phyloP scores from a whole-genome alignment of 2,888 invertebrate species.

The Smittia sp. region DNA sequence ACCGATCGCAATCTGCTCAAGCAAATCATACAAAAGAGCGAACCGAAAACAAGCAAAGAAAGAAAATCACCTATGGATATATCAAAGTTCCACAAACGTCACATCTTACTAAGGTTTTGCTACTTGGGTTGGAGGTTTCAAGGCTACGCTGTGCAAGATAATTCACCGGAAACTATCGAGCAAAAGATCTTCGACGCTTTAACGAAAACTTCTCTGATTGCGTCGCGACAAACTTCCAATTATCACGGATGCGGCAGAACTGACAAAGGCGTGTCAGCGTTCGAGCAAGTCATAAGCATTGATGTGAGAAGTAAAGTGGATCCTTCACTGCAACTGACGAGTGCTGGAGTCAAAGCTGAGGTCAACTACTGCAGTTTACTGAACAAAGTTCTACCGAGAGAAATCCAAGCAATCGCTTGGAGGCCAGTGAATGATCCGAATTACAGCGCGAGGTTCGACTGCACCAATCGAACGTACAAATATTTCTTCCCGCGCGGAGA shows the following conservation, averaged over 20 bases:
- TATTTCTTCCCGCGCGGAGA: constrained; percentile 87
- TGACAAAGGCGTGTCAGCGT: constrained; percentile 97
- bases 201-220: constrained; percentile 75
- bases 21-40: no score
- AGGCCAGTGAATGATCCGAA: constrained; percentile 65
- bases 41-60: no score
- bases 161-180: constrained; percentile 57
- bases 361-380: constrained; percentile 73
- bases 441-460: constrained; percentile 84
- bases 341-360: constrained; percentile 57
- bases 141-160: constrained; percentile 72
- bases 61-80: no score
- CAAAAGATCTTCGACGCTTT: constrained; percentile 80
- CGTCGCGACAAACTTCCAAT: constrained; percentile 73
- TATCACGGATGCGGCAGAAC: constrained; percentile 96
- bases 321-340: constrained; percentile 51
- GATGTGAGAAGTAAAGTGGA: constrained; percentile 68
- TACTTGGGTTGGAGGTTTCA: constrained; percentile 87
- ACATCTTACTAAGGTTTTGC: constrained; percentile 74
- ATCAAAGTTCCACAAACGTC: constrained; percentile 65
- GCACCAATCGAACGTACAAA: constrained; percentile 77
- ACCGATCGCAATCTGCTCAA: no score
- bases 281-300: constrained; percentile 70
- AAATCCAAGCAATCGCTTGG: constrained; percentile 86
- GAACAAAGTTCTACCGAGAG: constrained; percentile 77